These are phyloP conservation scores for Coelopa frigida DNA, from an alignment of 1,140 invertebrate species.

Conservation along the genomic window DNA sequence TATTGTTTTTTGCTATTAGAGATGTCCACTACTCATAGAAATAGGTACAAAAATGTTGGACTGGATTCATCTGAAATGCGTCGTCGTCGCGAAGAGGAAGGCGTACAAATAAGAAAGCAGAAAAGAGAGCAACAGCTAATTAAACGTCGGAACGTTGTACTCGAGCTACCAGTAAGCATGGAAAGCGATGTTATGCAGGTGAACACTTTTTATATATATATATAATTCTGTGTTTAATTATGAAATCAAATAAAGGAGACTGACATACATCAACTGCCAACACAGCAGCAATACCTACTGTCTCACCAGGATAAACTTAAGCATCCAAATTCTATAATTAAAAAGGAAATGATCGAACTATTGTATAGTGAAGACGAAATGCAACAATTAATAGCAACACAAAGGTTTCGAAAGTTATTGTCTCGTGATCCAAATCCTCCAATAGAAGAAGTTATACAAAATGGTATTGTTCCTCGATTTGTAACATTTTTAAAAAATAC, in stretches of 20 bases:
- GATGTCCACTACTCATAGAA: constrained; percentile 82
- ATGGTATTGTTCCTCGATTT: constrained; percentile 93
- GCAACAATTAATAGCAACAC: constrained; percentile 82
- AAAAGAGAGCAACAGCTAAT: constrained; percentile 89
- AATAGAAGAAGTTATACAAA: constrained; percentile 96
- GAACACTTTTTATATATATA: neutral
- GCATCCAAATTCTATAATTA: constrained; percentile 6
- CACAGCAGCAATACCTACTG: constrained; percentile 13
- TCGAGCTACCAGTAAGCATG: constrained; percentile 25
- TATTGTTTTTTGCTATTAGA: too few relatives aligned
- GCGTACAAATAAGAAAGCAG: constrained; percentile 90
- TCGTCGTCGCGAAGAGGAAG: constrained; percentile 89
- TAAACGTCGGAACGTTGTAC: constrained; percentile 83
- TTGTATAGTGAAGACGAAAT: constrained; percentile 75
- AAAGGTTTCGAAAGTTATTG: constrained; percentile 90
- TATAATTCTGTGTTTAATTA: neutral
- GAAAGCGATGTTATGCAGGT: constrained; percentile 26
- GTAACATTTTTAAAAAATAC: constrained; percentile 87
- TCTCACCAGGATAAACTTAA: constrained; percentile 5
- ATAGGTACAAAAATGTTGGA: constrained; percentile 91
- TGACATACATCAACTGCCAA: constrained; percentile 29
- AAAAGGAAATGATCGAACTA: constrained; percentile 68
- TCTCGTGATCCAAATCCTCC: constrained; percentile 95
- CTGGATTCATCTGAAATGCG: constrained; percentile 88
- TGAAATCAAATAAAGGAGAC: constrained; percentile 21